Evolutionary conservation across 2,888 invertebrate genomes (phyloP).

Genomic region (Morpho achilles): DNA sequence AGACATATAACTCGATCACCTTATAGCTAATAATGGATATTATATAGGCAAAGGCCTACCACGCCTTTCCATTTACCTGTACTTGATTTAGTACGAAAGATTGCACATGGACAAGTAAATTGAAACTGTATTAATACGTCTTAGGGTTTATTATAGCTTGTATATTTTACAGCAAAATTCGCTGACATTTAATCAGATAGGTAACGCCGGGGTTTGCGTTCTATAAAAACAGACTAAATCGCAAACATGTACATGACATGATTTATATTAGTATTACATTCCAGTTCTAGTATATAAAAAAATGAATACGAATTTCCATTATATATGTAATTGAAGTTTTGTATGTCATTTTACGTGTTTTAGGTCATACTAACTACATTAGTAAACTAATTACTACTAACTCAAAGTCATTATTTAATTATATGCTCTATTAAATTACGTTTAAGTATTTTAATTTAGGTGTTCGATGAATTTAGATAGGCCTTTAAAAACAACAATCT

Average conservation of each 20-base stretch:
- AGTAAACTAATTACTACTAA: too few relatives aligned
- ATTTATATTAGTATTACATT: slow-evolving; percentile 9
- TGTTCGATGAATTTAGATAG: too few relatives aligned
- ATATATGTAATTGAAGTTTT: slow-evolving; percentile 1
- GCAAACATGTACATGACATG: slow-evolving; percentile 6
- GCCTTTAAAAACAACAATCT: too few relatives aligned
- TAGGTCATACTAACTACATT: too few relatives aligned
- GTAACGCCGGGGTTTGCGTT: slow-evolving; percentile 12
- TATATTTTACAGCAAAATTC: slow-evolving; percentile 8
- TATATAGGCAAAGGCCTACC: slow-evolving; percentile 41
- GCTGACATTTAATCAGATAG: slow-evolving; percentile 26
- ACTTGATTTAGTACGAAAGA: slow-evolving; percentile 17
- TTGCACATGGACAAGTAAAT: slow-evolving; percentile 1
- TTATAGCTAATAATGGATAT: slow-evolving; percentile 67
- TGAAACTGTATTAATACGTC: not conserved
- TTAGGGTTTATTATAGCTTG: slow-evolving; percentile 4
- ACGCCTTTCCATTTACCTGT: slow-evolving; percentile 71
- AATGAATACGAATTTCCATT: not conserved
- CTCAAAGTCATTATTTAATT: too few relatives aligned
- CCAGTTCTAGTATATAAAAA: not conserved
- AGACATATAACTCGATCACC: slow-evolving; percentile 69
- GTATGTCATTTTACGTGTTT: not conserved
- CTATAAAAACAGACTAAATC: slow-evolving; percentile 12
- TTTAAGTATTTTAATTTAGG: too few relatives aligned
- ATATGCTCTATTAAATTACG: too few relatives aligned